Percentiles rank a stretch among this genome's conserved stretches.
phyloP scores from a whole-genome alignment of 2,113 vertebrate genomes.

The Lycaon pictus region DNA sequence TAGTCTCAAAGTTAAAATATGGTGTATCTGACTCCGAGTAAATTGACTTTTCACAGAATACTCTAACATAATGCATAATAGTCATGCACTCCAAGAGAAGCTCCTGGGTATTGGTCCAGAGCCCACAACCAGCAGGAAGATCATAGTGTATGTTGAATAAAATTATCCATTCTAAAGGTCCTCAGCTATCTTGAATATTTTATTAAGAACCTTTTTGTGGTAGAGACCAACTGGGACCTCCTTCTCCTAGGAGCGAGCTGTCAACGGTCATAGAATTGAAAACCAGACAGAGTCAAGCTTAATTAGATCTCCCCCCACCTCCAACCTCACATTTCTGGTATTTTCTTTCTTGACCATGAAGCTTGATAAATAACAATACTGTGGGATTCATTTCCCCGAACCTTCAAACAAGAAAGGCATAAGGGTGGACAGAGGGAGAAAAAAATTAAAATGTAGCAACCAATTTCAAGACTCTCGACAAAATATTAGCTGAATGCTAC shows the following conservation, averaged over 20 bases:
- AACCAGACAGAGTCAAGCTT: conserved; percentile 72
- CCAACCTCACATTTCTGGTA: conserved; percentile 47
- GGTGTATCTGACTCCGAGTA: conserved; percentile 66
- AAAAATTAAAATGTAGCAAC: conserved; percentile 51
- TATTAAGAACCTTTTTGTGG: conserved; percentile 76
- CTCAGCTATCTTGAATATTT: conserved; percentile 72
- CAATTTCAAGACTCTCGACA: conserved; percentile 36
- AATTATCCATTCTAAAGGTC: conserved; percentile 78
- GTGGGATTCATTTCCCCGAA: conserved; percentile 27
- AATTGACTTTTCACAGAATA: conserved; percentile 77
- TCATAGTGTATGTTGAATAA: conserved; percentile 78
- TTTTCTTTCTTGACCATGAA: conserved; percentile 53
- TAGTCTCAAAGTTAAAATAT: conserved; percentile 71
- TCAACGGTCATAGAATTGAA: conserved; percentile 72
- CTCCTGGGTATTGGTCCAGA: conserved; percentile 78
- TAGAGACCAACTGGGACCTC: conserved; percentile 72
- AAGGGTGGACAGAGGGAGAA: background rate
- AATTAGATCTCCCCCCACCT: conserved; percentile 76
- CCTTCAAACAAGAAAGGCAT: background rate
- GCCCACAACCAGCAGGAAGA: conserved; percentile 75
- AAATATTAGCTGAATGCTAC: conserved; percentile 11
- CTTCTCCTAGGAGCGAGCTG: conserved; percentile 71
- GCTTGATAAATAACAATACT: conserved; percentile 68
- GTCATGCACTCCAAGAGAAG: conserved; percentile 59
- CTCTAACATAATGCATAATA: conserved; percentile 71